Evolutionary conservation across 1,140 invertebrate genomes (phyloP).

Genomic region (Neodiprion fabricii): DNA sequence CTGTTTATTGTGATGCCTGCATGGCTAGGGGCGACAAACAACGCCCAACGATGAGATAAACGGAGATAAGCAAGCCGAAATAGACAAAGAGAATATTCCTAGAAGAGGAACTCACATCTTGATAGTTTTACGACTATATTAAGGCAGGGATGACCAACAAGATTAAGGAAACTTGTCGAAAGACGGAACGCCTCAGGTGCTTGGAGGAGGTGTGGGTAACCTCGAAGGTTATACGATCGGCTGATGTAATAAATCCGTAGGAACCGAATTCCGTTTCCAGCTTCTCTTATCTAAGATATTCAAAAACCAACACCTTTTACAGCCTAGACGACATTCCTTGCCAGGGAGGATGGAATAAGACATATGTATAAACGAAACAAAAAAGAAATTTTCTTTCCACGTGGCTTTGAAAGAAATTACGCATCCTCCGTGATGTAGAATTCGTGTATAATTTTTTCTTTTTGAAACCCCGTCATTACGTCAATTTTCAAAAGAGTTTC

Average conservation of each 20-base stretch:
- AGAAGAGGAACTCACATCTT: not conserved
- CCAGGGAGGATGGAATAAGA: too few species aligned
- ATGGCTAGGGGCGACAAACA: not conserved
- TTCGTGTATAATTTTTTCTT: too few species aligned
- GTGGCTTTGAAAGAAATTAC: too few species aligned
- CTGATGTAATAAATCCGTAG: not conserved
- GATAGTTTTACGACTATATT: conserved; percentile 2
- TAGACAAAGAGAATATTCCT: not conserved
- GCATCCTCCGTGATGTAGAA: too few species aligned
- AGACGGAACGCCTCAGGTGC: not conserved
- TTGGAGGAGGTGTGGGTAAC: not conserved
- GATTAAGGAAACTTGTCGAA: not conserved
- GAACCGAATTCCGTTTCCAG: conserved; percentile 1
- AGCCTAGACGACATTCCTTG: not conserved
- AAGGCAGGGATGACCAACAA: not conserved
- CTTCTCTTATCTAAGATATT: not conserved
- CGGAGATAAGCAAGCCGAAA: not conserved
- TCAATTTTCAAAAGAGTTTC: too few species aligned
- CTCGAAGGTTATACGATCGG: not conserved
- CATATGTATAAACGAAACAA: too few species aligned
- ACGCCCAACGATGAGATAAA: not conserved
- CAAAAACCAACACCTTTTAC: not conserved
- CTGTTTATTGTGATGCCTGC: not conserved
- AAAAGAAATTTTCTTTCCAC: too few species aligned
- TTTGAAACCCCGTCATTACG: too few species aligned